A percentile compares a stretch with the other conserved stretches of the same genome.
Conservation (phyloP, 1,140 invertebrate genomes). For the Dendroctonus ponderosae region DNA sequence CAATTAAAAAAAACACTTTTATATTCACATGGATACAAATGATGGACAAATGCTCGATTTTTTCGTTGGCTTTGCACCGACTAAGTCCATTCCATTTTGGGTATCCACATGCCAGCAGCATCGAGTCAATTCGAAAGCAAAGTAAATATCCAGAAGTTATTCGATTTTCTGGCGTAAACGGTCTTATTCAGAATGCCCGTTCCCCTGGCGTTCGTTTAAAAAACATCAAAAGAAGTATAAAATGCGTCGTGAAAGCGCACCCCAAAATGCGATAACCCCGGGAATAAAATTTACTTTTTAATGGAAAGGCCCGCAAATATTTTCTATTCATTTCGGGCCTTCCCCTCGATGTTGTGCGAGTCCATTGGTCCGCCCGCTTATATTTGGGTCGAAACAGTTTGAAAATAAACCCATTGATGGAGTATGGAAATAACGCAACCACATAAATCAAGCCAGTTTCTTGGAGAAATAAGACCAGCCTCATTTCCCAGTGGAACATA, state of each 20-base stretch:
- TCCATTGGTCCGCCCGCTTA: no score
- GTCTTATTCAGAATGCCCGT: slow-evolving; percentile 31
- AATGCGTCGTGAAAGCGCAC: slow-evolving; percentile 24
- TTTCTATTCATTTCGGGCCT: slow-evolving; percentile 33
- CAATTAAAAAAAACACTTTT: no score
- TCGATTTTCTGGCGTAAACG: slow-evolving; percentile 35
- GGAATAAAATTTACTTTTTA: slow-evolving; percentile 37
- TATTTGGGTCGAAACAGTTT: no score
- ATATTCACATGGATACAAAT: no score
- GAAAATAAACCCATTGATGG: no score
- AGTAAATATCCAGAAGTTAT: slow-evolving; percentile 37
- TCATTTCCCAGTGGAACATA: no score
- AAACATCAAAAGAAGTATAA: slow-evolving; percentile 37
- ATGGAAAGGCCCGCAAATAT: slow-evolving; percentile 36
- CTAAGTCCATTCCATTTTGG: slow-evolving; percentile 3
- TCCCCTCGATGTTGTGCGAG: not conserved
- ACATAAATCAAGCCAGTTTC: no score
- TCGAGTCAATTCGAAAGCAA: slow-evolving; percentile 16
- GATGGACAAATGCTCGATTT: no score
- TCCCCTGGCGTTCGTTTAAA: slow-evolving; percentile 33
- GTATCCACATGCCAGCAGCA: not conserved
- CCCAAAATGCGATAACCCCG: slow-evolving; percentile 22
- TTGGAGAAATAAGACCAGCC: no score
- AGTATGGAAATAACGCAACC: no score
- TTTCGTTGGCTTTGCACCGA: no score